phyloP scores from a whole-genome alignment of 2,113 vertebrate species.

The Carlito syrichta region DNA sequence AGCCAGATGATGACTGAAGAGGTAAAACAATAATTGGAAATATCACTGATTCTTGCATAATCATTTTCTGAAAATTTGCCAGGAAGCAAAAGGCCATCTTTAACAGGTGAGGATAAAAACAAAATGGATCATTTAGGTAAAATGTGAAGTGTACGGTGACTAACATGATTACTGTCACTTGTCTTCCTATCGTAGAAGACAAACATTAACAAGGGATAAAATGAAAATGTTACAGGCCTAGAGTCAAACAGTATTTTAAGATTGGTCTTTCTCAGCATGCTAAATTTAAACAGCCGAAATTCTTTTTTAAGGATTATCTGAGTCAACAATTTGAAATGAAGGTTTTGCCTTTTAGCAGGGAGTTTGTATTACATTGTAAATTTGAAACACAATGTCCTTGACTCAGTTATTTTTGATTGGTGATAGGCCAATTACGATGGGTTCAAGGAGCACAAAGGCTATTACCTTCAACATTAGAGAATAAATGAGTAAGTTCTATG shows the following conservation, averaged over 20 bases:
- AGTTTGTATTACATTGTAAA: slow-evolving; percentile 19
- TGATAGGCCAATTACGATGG: background rate
- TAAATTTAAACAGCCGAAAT: slow-evolving; percentile 67
- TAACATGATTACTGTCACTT: slow-evolving; percentile 14
- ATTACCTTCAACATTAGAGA: background rate
- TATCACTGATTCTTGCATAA: slow-evolving; percentile 9
- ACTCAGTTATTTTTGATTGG: slow-evolving; percentile 49
- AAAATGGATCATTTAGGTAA: slow-evolving; percentile 23
- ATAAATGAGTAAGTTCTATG: background rate
- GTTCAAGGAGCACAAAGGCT: background rate
- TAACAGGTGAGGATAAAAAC: slow-evolving; percentile 1
- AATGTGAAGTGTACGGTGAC: background rate
- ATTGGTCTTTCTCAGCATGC: slow-evolving; percentile 63
- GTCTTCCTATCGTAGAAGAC: slow-evolving; percentile 27
- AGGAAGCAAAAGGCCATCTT: slow-evolving; percentile 15
- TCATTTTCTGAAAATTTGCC: slow-evolving; percentile 23
- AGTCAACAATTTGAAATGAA: slow-evolving; percentile 66
- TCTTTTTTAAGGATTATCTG: slow-evolving; percentile 55
- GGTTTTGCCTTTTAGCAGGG: slow-evolving; percentile 31
- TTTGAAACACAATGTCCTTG: slow-evolving; percentile 28
- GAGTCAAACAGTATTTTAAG: slow-evolving; percentile 62
- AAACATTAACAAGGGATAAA: slow-evolving; percentile 53
- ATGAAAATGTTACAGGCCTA: slow-evolving; percentile 42
- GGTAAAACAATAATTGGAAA: background rate
- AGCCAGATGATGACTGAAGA: background rate